Base-by-base conservation (phyloP, 2,113 vertebrate species). In the Cariama cristata region DNA sequence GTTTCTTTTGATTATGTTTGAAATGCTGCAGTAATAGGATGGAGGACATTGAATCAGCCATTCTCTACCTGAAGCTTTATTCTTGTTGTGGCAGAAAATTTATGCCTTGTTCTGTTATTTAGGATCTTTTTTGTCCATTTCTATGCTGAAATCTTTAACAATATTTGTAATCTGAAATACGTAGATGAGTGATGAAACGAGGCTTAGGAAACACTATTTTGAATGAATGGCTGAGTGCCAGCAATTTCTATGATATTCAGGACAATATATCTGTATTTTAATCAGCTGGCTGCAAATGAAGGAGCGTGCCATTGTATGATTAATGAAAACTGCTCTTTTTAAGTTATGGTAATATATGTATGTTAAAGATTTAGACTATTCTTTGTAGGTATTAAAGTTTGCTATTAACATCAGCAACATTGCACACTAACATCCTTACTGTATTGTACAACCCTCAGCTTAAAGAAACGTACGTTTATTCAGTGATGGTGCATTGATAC, bases 201-300 rank as follows among this genome's bases (percentile, higher is more conserved):
- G 45, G 20, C 33, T 68, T 56, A 80, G 67, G 72, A 83, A 93
- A 44, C 8, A 18, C 23, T 72, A 0, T 76, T 77, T 66, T 35
- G 74, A 79, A 76, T 44, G 52, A 77, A 80, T 32, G 52, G 30
- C 83, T 50, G 47, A 32, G n/a, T 59, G 59, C 50, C 32, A 1
- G 1, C 3, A 19, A 44, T 93, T 87, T 79, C 56, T 44, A 2
- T 64, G 73, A 35, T 82, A 27, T 72, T 95, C 53, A 49, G 69
- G 81, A 45, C 62, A 60, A 73, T 82, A 23, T 79, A 95, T 75
- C 66, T 94, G 30, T 87, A 40, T 93, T 94, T 93, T 87, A 88
- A 90, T 91, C 66, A 91, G 27, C 52, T 82, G 60, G 12, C 69
- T 96, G 76, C 73, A 87, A 95, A 90, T 38, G 90, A 93, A 87